Evolutionary conservation across 2,113 vertebrate genomes (phyloP).

Genomic region (Esox niger): DNA sequence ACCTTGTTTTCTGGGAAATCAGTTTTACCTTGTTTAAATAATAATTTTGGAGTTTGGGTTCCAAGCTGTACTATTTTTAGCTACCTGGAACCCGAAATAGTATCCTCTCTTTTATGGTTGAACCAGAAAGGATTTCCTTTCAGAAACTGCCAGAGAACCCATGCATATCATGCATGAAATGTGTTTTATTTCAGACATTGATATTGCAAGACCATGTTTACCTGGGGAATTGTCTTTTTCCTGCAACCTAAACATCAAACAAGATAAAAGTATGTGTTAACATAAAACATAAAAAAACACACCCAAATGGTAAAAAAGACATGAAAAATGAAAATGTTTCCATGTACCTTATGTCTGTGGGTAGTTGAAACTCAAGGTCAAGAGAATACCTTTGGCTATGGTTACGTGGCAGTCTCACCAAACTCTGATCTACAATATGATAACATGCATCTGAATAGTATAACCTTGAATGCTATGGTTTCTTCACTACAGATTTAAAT

Average conservation of each 20-base stretch:
- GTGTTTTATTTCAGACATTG: background rate
- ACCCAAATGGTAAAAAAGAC: background rate
- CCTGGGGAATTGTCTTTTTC: background rate
- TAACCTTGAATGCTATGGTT: background rate
- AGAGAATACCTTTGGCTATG: conserved; percentile 41
- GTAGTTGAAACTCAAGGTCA: conserved; percentile 58
- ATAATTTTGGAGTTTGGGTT: too few species aligned
- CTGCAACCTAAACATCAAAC: background rate
- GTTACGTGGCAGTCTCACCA: background rate
- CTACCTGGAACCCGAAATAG: too few species aligned
- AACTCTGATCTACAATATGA: conserved; percentile 28
- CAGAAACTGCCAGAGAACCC: too few species aligned
- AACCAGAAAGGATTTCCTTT: too few species aligned
- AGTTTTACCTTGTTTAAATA: too few species aligned
- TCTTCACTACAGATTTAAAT: background rate
- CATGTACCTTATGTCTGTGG: conserved; percentile 31
- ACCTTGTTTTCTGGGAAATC: too few species aligned
- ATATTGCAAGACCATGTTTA: background rate
- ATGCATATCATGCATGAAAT: too few species aligned
- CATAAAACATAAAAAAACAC: background rate
- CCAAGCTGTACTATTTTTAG: too few species aligned
- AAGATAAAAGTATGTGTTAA: background rate
- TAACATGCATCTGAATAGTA: background rate
- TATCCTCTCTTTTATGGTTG: too few species aligned
- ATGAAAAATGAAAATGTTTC: background rate